Evolutionary conservation across 2,113 vertebrate genomes (phyloP), one percentile per base, ranked within the genome.

Genomic region (Procapra przewalskii): DNA sequence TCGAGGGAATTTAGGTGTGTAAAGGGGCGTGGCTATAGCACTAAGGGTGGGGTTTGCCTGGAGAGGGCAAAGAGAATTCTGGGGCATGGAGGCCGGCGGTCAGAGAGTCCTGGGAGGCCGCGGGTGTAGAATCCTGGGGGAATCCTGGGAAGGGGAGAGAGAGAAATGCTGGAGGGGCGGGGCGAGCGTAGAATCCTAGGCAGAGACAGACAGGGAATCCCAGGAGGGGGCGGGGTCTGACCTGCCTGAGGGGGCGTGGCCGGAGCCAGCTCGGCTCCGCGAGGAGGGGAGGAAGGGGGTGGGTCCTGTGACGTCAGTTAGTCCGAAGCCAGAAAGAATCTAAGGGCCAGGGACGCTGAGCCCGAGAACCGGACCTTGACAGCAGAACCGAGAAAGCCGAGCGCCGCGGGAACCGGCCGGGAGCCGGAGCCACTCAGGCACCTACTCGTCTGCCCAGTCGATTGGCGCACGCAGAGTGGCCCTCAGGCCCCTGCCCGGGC

Each of bases 291-390:
- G 36, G 55, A 55, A 95, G 64, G 95, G 89, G 97, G 96, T 85
- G 90, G 92, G 80, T 93, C 96, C 86, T 90, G 95, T 97, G 97
- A 98, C 98, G 97, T 98, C 97, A 97, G 83, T 82, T 29, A 85
- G 97, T 81, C 83, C 87, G 81, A 81, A 93, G 88, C 88, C 54
- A 2, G 93, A 95, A 77, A 94, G 57, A 25, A 90, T 93, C 93
- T 1, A 59, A 84, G 84, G 87, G 83, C 96, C 84, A 29, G 92
- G 96, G 97, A 52, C 95, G 80, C 95, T 4, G 92, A 96, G 80
- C 97, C n/a, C 1, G 43, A 93, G 92, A 95, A 87, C 86, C 75
- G 8, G 88, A 81, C 88, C 88, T 2, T 17, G 67, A 59, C 59
- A 94, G 33, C 91, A 5, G 23, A 81, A 40, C 90, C 1, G 9